Base-by-base conservation (phyloP, 2,113 vertebrate genomes). In the Equus quagga region DNA sequence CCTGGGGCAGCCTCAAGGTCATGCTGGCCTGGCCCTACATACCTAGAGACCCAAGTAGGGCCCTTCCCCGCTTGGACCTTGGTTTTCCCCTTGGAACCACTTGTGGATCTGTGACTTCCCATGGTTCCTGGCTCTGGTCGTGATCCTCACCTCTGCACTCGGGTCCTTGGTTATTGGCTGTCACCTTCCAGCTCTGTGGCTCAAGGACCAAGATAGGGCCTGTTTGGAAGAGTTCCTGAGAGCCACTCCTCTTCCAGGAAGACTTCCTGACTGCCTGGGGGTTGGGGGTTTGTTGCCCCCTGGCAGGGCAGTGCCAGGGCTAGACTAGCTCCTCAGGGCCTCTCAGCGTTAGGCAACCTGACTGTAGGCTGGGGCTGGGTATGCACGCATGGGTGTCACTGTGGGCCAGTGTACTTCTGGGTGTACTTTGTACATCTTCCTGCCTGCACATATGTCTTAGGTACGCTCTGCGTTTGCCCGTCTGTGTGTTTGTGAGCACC, bases 1-100 rank as follows among this genome's bases (percentile, higher is more conserved):
- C 96, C 58, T 58, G 80, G 75, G 75, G 54, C 54, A 87, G 75
- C 96, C 75, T 79, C 97, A 98, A 98, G 97, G 97, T 97, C 97
- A 76, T 14, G 12, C 83, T 78, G 94, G 64, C 92, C 46, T 86
- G 72, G 11, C 36, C 64, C 19, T 54, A 19, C 23, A 80, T 24
- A 75, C 64, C 10, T 41, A 94, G 85, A 73, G 76, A 49, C 76
- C 88, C 54, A 21, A 36, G 58, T 11, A 31, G 54, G 78, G 69
- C 41, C 83, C 85, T 62, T 60, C 26, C 67, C n/a, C 33, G 24
- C 17, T 7, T 62, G 49, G 33, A 58, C 73, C 60, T 26, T 46
- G 70, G 44, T 58, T 92, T 76, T 58, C 10, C 19, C 3, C 1
- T 75, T 46, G 28, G 44, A 62, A 33, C 44, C 64, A 44, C 24